Evolutionary conservation across 2,888 invertebrate species (phyloP), one percentile per base, ranked within the genome.

Genomic region (Oscheius sp.): DNA sequence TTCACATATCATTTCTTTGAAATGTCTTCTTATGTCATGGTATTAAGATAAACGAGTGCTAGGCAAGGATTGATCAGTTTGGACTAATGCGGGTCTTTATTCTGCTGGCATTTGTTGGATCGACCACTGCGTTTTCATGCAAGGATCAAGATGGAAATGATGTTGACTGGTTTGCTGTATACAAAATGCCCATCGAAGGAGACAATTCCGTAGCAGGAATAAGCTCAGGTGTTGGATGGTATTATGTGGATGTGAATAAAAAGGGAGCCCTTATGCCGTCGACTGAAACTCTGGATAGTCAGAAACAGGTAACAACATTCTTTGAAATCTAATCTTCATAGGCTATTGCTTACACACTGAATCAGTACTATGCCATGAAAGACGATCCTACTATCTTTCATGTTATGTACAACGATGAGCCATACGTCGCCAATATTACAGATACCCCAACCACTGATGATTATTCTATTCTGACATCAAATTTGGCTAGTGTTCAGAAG

Each of bases 321-420:
- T 6, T 12, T 17, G 12, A 12, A 41, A 12, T 14, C 5, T 3
- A 12, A 4, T 22, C 4, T 17, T 63, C 77, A 38, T 45, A 82
- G 78, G 81, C 82, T 2, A 67, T 82, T 33, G 80, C 81, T 6
- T 78, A 80, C 70, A 81, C 82, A n/a, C 69, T 82, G 8, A 67
- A 78, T 30, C 82, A 81, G 47, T 82, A 74, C 65, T 82, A 82
- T 68, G 69, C 59, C 64, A 61, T 49, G 26, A 70, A 78, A 56
- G 36, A 66, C 49, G 81, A 81, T 67, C 63, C 69, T 24, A 70
- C 67, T 12, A 67, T 78, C 17, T 78, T 81, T 66, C 81, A 81
- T 67, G 80, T 78, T 45, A 88, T 93, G 70, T 95, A 95, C 88
- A 96, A 95, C 86, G 95, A 95, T 86, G 91, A 94, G 86, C 65